Evolutionary conservation across 2,797 vertebrate genomes (phyloP).

Genomic region (Microctenopoma lineatum): DNA sequence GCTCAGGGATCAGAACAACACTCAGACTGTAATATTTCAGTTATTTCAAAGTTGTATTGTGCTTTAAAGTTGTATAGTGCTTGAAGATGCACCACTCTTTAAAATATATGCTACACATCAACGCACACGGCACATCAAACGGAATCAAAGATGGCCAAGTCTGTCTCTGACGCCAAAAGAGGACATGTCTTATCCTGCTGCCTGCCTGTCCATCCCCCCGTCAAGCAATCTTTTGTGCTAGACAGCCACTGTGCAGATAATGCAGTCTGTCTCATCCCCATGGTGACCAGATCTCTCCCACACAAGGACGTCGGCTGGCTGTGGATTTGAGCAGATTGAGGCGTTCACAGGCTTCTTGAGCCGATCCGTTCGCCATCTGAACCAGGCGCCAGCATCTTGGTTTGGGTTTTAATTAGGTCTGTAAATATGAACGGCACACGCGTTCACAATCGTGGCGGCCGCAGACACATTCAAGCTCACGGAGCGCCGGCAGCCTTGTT

Average conservation of each 20-base stretch:
- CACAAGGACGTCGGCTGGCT: slow-evolving; percentile 55
- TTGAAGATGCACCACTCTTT: neutral
- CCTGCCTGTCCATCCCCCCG: slow-evolving; percentile 42
- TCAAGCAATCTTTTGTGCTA: slow-evolving; percentile 63
- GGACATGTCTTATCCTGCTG: slow-evolving; percentile 64
- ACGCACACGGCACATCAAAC: slow-evolving; percentile 40
- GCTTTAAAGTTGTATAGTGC: neutral
- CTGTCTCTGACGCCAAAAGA: slow-evolving; percentile 43
- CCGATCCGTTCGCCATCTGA: slow-evolving; percentile 21
- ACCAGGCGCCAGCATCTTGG: slow-evolving; percentile 8
- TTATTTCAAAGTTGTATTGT: slow-evolving; percentile 9
- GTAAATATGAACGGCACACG: neutral
- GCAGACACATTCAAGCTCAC: neutral
- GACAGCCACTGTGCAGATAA: slow-evolving; percentile 71
- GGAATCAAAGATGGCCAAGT: slow-evolving; percentile 41
- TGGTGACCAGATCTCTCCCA: slow-evolving; percentile 68
- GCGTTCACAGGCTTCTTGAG: slow-evolving; percentile 18
- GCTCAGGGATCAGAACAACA: slow-evolving; percentile 2
- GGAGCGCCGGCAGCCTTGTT: neutral
- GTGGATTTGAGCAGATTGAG: slow-evolving; percentile 54
- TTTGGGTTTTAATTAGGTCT: slow-evolving; percentile 38
- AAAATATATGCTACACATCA: slow-evolving; percentile 10
- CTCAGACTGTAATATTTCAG: neutral
- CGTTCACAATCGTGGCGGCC: neutral
- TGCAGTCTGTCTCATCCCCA: slow-evolving; percentile 67